Evolutionary conservation across 2,797 vertebrate genomes (phyloP), one percentile per base, ranked within the genome.

Genomic region (Lagocephalus sceleratus): DNA sequence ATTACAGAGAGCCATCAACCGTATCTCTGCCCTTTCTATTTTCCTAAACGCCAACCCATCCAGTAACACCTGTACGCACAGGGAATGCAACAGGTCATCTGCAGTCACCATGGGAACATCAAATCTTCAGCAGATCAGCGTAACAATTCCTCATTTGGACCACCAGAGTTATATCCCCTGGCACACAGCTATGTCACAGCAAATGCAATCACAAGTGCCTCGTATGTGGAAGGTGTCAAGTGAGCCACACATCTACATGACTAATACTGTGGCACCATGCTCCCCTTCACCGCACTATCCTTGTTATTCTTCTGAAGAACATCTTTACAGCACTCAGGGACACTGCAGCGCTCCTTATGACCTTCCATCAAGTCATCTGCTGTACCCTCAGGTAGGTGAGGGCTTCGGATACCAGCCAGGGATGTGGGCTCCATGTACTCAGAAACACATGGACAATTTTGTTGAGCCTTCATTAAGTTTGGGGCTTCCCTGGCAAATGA

Each of bases 1-100:
- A 0, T 87, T 98, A 20, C 93, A 95, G 66, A 79, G 94, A 35
- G 94, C 96, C 87, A 94, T 97, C 87, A 89, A 91, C 77, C 90
- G 90, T 67, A 94, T 94, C 78, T 60, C 93, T 0, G 89, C 92
- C 4, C 91, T 98, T 19, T 98, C 97, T 1, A 86, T 89, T 0
- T 93, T 94, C 59, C 85, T 99, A 76, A 92, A 51, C 35, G 80
- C 91, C 1, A 82, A 90, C n/a, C 68, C 92, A 0, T 63, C 82
- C 9, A 51, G 55, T 26, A 87, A 88, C 48, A 60, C 84, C 20
- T 90, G 89, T 59, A 6, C 65, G 42, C 90, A 90, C 60, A 46
- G 69, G 11, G 90, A 91, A 60, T 90, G 89, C 76, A 76, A 80
- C 63, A 57, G 74, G 47, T 68, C 75, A 0, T 25, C 79, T 0